Conservation (phyloP, 1,140 invertebrate genomes). For the Drosophila leontia region DNA sequence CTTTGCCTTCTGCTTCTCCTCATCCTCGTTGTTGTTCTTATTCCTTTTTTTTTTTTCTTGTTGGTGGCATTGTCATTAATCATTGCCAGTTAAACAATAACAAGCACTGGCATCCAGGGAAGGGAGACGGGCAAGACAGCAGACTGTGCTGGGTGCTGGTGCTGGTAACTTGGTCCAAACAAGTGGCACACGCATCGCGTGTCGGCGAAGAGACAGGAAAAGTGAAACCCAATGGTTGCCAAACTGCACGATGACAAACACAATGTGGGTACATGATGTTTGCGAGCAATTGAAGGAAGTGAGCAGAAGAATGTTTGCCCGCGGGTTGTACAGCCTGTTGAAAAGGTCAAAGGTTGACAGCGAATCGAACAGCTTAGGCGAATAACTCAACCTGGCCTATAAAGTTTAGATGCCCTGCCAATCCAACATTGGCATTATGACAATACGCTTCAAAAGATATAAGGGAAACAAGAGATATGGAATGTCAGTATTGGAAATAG, state of each 20-base stretch:
- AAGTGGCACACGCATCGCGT: constrained; percentile 60
- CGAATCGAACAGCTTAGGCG: background rate
- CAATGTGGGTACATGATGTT: constrained; percentile 45
- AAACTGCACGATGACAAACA: constrained; percentile 59
- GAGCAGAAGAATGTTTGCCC: constrained; percentile 27
- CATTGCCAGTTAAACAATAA: constrained; percentile 79
- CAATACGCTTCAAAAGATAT: background rate
- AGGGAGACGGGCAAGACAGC: background rate
- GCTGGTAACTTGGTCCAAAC: constrained; percentile 50
- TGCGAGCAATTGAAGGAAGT: background rate
- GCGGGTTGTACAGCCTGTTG: constrained; percentile 57
- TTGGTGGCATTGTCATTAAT: constrained; percentile 67
- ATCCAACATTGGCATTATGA: background rate
- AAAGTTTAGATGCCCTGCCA: background rate
- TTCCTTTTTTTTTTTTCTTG: constrained; percentile 14
- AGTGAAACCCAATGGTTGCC: constrained; percentile 71
- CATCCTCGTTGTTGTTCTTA: background rate
- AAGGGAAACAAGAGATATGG: background rate
- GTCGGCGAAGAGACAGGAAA: constrained; percentile 38
- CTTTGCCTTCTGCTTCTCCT: background rate
- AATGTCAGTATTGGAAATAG: background rate
- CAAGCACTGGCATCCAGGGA: constrained; percentile 32
- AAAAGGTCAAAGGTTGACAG: constrained; percentile 71
- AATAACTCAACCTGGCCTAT: background rate
- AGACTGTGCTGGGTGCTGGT: constrained; percentile 24